Percentiles rank a stretch among this genome's conserved stretches.
phyloP scores from a whole-genome alignment of 2,888 invertebrate species.

The Sepiola atlantica region DNA sequence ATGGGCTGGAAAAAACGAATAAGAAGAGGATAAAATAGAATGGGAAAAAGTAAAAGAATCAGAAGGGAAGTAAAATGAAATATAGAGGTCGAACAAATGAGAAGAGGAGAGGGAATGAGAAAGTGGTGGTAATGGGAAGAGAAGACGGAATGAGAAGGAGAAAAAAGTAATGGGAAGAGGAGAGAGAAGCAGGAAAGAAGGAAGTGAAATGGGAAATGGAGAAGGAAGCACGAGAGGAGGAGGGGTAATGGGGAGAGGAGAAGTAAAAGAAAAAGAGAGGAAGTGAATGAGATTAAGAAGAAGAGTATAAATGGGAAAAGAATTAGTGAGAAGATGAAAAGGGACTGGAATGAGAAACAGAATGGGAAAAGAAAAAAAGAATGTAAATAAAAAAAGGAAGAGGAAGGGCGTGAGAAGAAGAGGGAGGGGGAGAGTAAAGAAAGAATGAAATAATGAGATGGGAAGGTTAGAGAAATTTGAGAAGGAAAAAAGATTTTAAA shows the following conservation, averaged over 20 bases:
- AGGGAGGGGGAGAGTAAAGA: neutral
- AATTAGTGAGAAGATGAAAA: neutral
- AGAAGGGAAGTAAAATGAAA: too few relatives aligned
- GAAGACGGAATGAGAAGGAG: neutral
- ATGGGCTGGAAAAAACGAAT: too few relatives aligned
- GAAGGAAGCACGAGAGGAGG: fast-evolving
- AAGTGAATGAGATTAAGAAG: neutral
- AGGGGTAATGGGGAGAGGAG: neutral
- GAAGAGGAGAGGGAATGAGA: neutral
- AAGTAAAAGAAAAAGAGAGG: neutral
- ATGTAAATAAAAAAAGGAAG: neutral
- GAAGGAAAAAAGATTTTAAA: too few relatives aligned
- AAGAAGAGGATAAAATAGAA: neutral
- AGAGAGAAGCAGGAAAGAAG: neutral
- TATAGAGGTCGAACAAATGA: neutral
- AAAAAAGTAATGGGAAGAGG: neutral
- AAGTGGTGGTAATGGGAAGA: neutral
- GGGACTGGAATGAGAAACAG: neutral
- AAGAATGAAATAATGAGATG: too few relatives aligned
- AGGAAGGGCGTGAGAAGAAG: neutral
- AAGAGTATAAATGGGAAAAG: neutral
- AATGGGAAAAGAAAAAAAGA: neutral
- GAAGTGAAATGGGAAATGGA: neutral
- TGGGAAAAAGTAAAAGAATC: too few relatives aligned
- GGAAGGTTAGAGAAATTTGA: too few relatives aligned